Percentiles rank a stretch among this genome's conserved stretches.
Evolutionary conservation across 2,113 vertebrate genomes (phyloP).

Genomic region (Boleophthalmus pectinirostris): DNA sequence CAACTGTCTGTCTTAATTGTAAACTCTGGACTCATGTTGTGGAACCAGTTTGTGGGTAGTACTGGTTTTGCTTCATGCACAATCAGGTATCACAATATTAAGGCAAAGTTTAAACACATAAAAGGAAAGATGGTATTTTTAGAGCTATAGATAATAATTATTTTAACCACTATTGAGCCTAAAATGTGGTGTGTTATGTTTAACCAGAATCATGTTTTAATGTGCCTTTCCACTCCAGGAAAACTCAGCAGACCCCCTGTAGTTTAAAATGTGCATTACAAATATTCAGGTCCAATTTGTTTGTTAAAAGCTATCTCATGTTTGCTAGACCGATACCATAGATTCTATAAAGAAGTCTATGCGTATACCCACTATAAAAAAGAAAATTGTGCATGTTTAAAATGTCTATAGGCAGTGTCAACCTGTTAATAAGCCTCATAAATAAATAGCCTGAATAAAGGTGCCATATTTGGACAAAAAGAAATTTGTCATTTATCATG

Average conservation of each 20-base stretch:
- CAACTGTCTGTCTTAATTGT: not conserved
- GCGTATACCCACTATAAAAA: not conserved
- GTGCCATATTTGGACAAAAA: conserved; percentile 69
- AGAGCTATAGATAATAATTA: not conserved
- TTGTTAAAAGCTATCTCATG: not conserved
- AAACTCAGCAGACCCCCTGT: no score
- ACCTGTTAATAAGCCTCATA: conserved; percentile 41
- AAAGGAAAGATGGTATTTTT: not conserved
- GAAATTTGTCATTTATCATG: not conserved
- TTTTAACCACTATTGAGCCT: not conserved
- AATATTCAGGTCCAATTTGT: not conserved
- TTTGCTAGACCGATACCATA: not conserved
- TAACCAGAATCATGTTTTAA: not conserved
- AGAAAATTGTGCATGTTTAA: conserved; percentile 56
- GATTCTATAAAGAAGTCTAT: no score
- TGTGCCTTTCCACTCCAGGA: no score
- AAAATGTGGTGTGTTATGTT: not conserved
- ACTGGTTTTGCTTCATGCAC: not conserved
- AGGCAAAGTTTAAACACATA: not conserved
- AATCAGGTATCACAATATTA: not conserved
- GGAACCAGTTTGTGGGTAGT: not conserved
- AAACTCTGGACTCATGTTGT: not conserved
- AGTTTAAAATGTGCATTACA: no score
- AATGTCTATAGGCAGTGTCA: not conserved
- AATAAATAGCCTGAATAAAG: not conserved